Base-by-base conservation (phyloP, 2,888 invertebrate genomes). In the Ochlodes sylvanus region DNA sequence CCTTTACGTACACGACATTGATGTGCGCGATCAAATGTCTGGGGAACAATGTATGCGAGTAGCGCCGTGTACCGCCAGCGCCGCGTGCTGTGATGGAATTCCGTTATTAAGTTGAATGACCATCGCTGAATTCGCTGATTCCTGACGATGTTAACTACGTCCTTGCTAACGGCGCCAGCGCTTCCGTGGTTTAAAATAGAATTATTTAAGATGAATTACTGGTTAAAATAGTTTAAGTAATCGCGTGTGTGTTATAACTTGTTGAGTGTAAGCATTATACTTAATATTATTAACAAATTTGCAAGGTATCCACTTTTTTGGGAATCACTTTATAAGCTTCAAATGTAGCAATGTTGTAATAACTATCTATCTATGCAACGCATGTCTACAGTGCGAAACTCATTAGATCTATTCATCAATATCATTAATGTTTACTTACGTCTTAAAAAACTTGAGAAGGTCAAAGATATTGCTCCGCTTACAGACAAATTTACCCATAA, bases 21-120 rank as follows among this genome's bases (percentile, higher is more conserved):
- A 61, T 44, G 67, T 61, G 56, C 27, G 57, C 61, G 71, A 69
- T 72, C 68, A 63, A 65, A 69, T 71, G 71, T 73, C 70, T 70
- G 72, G 68, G 56, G 61, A 71, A 74, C 75, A 74, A 75, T 76
- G 73, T 71, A 68, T 72, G 68, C 66, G 69, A 9, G n/a, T n/a
- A n/a, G 3, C 38, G 27, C 27, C 27, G 27, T 4, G 27, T 27
- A 27, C 27, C 27, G 27, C 5, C 3, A 27, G 27, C 27, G 27
- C 27, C 27, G 27, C 5, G 27, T 4, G 27, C 27, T 5, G 27
- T 27, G 57, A 32, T 66, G 68, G 70, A 72, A 74, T 75, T 75
- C 77, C 75, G 70, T 73, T 73, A 72, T 63, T 34, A 55, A 72
- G 77, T 75, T 78, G 74, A 78, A 72, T 73, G 77, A 77, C 75